Percentiles rank a stretch among this genome's conserved stretches.
These are phyloP conservation scores for Scolopax rusticola DNA, from an alignment of 2,797 vertebrate species.

Conservation along the genomic window DNA sequence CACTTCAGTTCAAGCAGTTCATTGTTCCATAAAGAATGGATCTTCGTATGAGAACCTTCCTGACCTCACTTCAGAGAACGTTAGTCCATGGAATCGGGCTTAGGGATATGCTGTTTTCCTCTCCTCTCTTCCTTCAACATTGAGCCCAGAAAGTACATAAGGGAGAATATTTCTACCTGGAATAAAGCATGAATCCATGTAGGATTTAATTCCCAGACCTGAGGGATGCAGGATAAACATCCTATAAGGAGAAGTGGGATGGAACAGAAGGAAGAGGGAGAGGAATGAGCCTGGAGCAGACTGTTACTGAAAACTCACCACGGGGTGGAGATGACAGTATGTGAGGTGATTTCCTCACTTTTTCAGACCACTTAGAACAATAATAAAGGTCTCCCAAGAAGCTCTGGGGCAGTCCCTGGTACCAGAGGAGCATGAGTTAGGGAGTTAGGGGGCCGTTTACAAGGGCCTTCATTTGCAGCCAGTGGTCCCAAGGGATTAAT, in stretches of 20 bases:
- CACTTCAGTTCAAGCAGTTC: background rate
- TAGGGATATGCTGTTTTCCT: background rate
- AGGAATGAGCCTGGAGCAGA: background rate
- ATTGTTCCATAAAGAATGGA: fast-evolving
- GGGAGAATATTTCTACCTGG: background rate
- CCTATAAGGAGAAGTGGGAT: background rate
- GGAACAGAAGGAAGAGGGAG: background rate
- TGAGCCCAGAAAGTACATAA: background rate
- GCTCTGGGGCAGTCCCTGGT: background rate
- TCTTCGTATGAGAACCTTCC: background rate
- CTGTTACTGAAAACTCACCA: background rate
- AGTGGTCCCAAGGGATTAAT: background rate
- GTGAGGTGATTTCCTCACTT: background rate
- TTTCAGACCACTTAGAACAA: background rate
- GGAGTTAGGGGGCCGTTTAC: background rate
- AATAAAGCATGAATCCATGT: background rate
- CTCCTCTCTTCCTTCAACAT: background rate
- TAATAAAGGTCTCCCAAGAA: background rate
- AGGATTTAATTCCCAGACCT: background rate
- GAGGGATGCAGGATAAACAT: background rate
- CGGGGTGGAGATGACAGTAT: background rate
- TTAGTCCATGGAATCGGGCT: fast-evolving
- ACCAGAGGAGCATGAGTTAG: background rate
- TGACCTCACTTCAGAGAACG: background rate
- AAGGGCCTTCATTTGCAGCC: background rate